phyloP scores from a whole-genome alignment of 2,113 vertebrate genomes.

The Rhinolophus ferrumequinum region DNA sequence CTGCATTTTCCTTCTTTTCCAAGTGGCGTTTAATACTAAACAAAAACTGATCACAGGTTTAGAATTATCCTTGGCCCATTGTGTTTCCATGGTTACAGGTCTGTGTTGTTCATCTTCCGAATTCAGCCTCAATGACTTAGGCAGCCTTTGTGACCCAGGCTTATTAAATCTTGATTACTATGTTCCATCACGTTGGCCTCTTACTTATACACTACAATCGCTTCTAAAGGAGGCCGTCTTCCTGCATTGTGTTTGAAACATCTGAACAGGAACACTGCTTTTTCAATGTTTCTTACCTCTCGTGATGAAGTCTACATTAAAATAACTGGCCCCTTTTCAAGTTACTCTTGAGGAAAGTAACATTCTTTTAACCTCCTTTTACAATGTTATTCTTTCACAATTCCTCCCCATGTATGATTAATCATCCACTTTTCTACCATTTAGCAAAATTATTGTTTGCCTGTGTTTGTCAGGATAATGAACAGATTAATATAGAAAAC shows the following conservation, averaged over 20 bases:
- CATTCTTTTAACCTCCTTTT: not conserved
- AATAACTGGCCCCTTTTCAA: slow-evolving; percentile 26
- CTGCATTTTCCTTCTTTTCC: slow-evolving; percentile 71
- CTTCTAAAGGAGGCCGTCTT: slow-evolving; percentile 31
- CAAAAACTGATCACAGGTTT: slow-evolving; percentile 83
- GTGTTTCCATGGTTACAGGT: slow-evolving; percentile 87
- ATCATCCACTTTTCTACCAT: not conserved
- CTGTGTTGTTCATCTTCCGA: slow-evolving; percentile 80
- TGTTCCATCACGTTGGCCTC: slow-evolving; percentile 61
- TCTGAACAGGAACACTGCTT: slow-evolving; percentile 52
- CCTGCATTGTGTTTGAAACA: slow-evolving; percentile 39
- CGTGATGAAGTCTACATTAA: not conserved
- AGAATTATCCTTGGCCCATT: slow-evolving; percentile 83
- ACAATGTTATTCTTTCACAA: not conserved
- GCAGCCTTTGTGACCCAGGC: slow-evolving; percentile 74
- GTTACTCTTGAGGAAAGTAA: not conserved
- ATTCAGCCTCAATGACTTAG: slow-evolving; percentile 74
- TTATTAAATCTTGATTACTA: slow-evolving; percentile 80
- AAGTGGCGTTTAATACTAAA: slow-evolving; percentile 80
- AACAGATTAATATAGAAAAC: not conserved
- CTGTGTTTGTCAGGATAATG: not conserved
- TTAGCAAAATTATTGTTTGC: not conserved
- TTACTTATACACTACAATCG: slow-evolving; percentile 62
- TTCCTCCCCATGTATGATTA: not conserved
- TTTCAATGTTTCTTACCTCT: slow-evolving; percentile 47